Conservation (phyloP, 2,113 vertebrate species). For the Trichomycterus rosablanca region DNA sequence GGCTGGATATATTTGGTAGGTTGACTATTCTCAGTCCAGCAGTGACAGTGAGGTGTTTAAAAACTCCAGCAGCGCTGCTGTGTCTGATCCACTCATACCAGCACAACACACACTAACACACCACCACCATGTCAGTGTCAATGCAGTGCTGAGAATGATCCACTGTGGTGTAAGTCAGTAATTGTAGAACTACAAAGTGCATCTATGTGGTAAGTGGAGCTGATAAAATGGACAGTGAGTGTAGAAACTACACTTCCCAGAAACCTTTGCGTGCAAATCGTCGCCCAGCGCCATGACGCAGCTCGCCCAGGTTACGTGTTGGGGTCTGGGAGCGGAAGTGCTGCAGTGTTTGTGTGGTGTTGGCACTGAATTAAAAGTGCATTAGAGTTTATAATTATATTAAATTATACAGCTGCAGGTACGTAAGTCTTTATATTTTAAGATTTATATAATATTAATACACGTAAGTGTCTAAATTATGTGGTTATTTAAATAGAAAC, state of each 20-base stretch:
- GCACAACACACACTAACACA: no score
- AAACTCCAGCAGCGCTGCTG: no score
- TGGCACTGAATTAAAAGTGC: background rate
- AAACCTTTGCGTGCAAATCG: background rate
- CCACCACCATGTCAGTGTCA: no score
- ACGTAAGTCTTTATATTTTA: background rate
- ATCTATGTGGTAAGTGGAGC: background rate
- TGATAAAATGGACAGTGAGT: no score
- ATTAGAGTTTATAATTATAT: background rate
- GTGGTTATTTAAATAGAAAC: background rate
- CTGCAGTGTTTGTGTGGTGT: slow-evolving; percentile 16
- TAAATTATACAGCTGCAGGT: slow-evolving; percentile 12
- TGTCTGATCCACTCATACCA: no score
- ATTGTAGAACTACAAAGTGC: background rate
- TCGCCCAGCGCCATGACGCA: background rate
- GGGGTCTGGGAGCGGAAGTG: background rate
- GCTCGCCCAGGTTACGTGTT: slow-evolving; percentile 28
- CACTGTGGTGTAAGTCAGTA: no score
- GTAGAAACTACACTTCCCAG: slow-evolving; percentile 22
- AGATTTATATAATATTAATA: no score
- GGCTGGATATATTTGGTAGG: no score
- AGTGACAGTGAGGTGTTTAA: no score
- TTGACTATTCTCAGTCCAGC: no score
- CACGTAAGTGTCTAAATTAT: background rate
- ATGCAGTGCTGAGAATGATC: no score